Evolutionary conservation across 1,140 invertebrate species (phyloP), one percentile per base, ranked within the genome.

Genomic region (Drosophila pachea): DNA sequence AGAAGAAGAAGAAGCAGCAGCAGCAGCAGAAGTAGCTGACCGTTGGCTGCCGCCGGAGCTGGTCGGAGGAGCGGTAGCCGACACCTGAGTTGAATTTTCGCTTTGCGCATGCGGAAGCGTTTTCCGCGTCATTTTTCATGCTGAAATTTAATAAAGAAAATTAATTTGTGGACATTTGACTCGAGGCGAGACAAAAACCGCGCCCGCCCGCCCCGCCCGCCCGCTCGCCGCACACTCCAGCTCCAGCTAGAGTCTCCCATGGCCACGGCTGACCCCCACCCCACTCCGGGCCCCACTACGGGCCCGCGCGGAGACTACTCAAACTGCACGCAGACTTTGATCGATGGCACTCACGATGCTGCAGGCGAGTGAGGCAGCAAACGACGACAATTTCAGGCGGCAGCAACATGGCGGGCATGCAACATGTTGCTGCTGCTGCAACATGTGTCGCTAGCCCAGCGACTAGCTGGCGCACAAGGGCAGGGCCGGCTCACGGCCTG

Each of bases 111-210:
- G 81, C 81, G 81, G 81, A 86, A 86, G 81, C 81, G 82, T 86
- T 86, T 86, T 86, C 81, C 76, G 76, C 81, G 81, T 86, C 81
- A 86, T 86, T 86, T 86, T 86, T 86, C 81, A 86, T 86, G 81
- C 81, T 86, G 82, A 86, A 86, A 86, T 86, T 86, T 86, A 86
- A 86, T 86, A 86, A 86, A 86, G 81, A 86, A 86, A 86, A 86
- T 86, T 86, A 86, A 86, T 86, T 86, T 86, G 81, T 86, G 81
- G 81, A 86, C 81, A 86, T 86, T 86, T 86, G 82, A 86, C 81
- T 86, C 74, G 81, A 86, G 81, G 81, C 79, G 76, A 84, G 73
- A 86, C 81, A 76, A 74, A 78, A 74, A 74, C 33, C 50, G 40
- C 50, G 61, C 64, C 60, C 38, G 29, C 53, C 42, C 42, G n/a